Evolutionary conservation across 2,888 invertebrate species (phyloP).

Genomic region (Yponomeuta malinellus): DNA sequence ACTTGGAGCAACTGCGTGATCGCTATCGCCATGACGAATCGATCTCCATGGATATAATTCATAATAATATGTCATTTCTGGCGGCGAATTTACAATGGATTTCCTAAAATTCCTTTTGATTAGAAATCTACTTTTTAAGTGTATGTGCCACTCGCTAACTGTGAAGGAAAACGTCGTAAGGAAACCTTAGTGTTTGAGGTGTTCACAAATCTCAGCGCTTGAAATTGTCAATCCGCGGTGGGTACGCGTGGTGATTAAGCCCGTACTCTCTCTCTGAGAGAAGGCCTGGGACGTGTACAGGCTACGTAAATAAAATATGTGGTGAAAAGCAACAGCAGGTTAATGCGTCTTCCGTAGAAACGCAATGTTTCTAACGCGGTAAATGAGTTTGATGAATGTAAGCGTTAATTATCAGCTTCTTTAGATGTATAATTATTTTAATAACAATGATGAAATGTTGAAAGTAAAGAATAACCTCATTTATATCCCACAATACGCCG

Average conservation of each 20-base stretch:
- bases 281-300: too few species aligned
- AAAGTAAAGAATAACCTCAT: background rate
- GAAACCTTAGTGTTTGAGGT: too few species aligned
- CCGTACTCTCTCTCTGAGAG: too few species aligned
- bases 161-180: too few species aligned
- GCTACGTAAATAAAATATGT: background rate
- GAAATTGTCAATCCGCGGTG: too few species aligned
- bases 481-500: background rate
- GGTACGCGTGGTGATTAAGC: too few species aligned
- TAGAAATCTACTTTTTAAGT: too few species aligned
- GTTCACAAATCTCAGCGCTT: too few species aligned
- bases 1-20: conserved; percentile 9
- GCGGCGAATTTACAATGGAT: background rate
- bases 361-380: background rate
- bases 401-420: background rate
- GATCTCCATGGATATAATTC: conserved; percentile 9
- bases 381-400: background rate
- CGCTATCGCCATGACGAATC: conserved; percentile 14
- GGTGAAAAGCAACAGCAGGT: background rate
- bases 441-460: background rate
- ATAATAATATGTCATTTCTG: background rate
- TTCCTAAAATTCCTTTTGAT: background rate
- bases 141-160: too few species aligned
- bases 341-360: background rate
- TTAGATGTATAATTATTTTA: background rate